A percentile compares a stretch with the other conserved stretches of the same genome.
Evolutionary conservation across 2,888 invertebrate species (phyloP).

Genomic region (Heliconius erato): DNA sequence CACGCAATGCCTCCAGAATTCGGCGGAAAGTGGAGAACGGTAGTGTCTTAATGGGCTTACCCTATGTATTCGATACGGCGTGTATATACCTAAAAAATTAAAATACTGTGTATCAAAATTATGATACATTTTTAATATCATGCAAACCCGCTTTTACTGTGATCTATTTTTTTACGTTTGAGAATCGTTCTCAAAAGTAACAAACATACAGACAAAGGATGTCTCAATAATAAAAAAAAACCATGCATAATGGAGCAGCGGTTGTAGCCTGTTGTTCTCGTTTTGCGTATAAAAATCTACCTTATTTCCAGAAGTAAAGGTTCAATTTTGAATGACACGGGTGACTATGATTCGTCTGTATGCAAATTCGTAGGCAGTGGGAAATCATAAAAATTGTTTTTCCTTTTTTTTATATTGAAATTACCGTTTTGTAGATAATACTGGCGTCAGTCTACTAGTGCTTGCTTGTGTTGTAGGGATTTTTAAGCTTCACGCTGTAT

Average conservation of each 20-base stretch:
- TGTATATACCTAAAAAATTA: too few species aligned
- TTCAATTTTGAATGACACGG: neutral
- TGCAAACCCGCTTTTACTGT: neutral
- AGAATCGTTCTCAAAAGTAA: constrained; percentile 20
- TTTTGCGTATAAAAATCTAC: neutral
- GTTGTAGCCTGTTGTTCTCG: neutral
- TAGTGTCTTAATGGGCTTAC: too few species aligned
- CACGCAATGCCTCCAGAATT: neutral
- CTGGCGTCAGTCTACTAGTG: neutral
- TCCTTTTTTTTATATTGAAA: constrained; percentile 2
- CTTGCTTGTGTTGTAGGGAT: neutral
- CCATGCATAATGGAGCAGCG: constrained; percentile 29
- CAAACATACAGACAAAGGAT: constrained; percentile 28
- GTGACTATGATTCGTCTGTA: constrained; percentile 19
- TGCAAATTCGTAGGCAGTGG: constrained; percentile 17
- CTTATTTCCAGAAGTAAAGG: neutral
- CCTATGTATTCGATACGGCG: too few species aligned
- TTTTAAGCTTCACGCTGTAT: neutral
- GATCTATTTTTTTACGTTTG: constrained; percentile 5
- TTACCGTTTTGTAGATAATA: neutral
- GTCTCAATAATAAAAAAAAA: constrained; percentile 24
- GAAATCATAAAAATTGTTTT: constrained; percentile 23
- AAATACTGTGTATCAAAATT: too few species aligned
- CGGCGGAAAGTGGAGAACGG: neutral
- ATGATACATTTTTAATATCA: neutral